Percentiles rank a stretch among this genome's conserved stretches.
Evolutionary conservation across 1,140 invertebrate species (phyloP).

Genomic region (Aphelenchoides fujianensis): DNA sequence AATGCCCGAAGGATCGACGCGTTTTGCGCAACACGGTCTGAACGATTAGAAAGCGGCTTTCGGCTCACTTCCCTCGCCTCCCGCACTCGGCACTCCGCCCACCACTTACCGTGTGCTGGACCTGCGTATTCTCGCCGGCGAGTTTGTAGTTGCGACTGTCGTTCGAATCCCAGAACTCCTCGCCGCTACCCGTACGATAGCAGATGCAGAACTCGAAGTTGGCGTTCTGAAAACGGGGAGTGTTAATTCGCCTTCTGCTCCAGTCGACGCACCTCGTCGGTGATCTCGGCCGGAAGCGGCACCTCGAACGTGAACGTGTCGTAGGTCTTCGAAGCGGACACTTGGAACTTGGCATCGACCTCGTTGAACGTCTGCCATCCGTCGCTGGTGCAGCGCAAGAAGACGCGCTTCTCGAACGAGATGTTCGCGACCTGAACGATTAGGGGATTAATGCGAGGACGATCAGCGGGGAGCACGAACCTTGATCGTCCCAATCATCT

Average conservation of each 20-base stretch:
- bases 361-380: slow-evolving; percentile 77
- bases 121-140: slow-evolving; percentile 29
- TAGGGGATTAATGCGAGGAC: too few relatives aligned
- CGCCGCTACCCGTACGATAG: slow-evolving; percentile 69
- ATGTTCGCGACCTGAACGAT: slow-evolving; percentile 71
- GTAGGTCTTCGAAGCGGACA: slow-evolving; percentile 68
- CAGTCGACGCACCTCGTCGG: slow-evolving; percentile 30
- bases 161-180: slow-evolving; percentile 88
- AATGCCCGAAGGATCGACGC: too few relatives aligned
- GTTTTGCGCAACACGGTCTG: too few relatives aligned
- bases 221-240: slow-evolving; percentile 41
- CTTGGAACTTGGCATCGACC: slow-evolving; percentile 73
- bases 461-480: slow-evolving; percentile 68
- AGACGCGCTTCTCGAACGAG: slow-evolving; percentile 79
- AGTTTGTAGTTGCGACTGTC: slow-evolving; percentile 72
- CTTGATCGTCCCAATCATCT: slow-evolving; percentile 82
- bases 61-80: too few relatives aligned
- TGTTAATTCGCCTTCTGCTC: neutral
- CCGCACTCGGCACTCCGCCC: too few relatives aligned
- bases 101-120: slow-evolving; percentile 8
- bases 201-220: slow-evolving; percentile 84
- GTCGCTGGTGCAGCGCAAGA: slow-evolving; percentile 75
- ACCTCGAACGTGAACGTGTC: slow-evolving; percentile 88
- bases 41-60: too few relatives aligned
- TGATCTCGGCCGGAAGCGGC: slow-evolving; percentile 69